Conservation (phyloP, 1,140 invertebrate species). For the Pogonomyrmex barbatus region DNA sequence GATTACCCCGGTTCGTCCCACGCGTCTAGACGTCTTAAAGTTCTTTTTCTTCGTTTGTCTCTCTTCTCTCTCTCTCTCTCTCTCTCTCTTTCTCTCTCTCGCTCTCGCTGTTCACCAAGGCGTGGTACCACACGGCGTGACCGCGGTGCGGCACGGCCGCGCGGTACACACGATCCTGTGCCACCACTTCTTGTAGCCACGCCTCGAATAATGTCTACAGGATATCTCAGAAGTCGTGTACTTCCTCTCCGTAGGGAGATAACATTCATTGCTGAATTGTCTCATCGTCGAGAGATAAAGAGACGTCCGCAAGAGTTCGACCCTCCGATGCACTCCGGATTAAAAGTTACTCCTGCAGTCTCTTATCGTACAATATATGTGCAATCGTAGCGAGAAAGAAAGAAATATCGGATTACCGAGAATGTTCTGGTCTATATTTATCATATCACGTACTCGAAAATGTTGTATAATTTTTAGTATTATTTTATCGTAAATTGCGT, state of each 20-base stretch:
- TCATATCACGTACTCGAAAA: not conserved
- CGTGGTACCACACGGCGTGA: conserved; percentile 64
- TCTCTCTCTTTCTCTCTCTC: not conserved
- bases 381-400: not conserved
- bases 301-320: conserved; percentile 7
- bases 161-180: conserved; percentile 57
- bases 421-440: conserved; percentile 19
- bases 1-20: conserved; percentile 70
- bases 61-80: not conserved
- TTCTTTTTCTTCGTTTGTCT: conserved; percentile 38
- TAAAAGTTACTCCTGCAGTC: conserved; percentile 2
- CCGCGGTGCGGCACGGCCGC: conserved; percentile 42
- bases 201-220: conserved; percentile 56
- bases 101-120: conserved; percentile 62
- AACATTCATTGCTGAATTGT: conserved; percentile 8
- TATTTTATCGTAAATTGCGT: conserved; percentile 9
- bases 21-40: conserved; percentile 75
- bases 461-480: not conserved
- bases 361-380: conserved; percentile 23
- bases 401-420: conserved; percentile 13
- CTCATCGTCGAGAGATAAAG: conserved; percentile 45
- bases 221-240: conserved; percentile 41
- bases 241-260: conserved; percentile 12
- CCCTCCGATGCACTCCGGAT: conserved; percentile 31
- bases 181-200: conserved; percentile 67